phyloP scores from a whole-genome alignment of 1,140 invertebrate genomes.

The Manduca sexta region DNA sequence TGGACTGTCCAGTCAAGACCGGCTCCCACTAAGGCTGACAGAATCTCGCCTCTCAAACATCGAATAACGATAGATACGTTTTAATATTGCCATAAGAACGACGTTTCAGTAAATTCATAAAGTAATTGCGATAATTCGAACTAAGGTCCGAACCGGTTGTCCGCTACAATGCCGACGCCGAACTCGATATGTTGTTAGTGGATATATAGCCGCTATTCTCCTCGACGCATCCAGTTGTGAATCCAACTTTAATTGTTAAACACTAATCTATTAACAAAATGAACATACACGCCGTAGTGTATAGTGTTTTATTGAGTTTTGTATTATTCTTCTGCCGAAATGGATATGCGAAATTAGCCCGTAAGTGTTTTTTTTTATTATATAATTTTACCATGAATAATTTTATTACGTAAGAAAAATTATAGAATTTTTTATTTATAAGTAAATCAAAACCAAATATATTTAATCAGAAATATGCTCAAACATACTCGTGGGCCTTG shows the following conservation, averaged over 20 bases:
- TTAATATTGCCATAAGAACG: too few relatives aligned
- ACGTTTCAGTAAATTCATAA: constrained; percentile 1
- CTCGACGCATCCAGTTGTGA: constrained; percentile 25
- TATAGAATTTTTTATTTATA: constrained; percentile 5
- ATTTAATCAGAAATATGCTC: too few relatives aligned
- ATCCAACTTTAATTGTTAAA: constrained; percentile 29
- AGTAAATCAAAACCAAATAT: too few relatives aligned
- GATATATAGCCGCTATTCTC: constrained; percentile 52
- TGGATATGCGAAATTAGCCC: constrained; percentile 39
- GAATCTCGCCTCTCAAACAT: too few relatives aligned
- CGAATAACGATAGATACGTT: too few relatives aligned
- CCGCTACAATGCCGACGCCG: constrained; percentile 35
- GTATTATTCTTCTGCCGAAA: constrained; percentile 24
- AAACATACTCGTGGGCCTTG: too few relatives aligned
- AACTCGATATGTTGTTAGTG: constrained; percentile 35
- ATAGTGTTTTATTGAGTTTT: constrained; percentile 25
- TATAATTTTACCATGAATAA: too few relatives aligned
- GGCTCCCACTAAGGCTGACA: too few relatives aligned
- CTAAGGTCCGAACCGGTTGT: constrained; percentile 32
- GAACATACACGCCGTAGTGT: constrained; percentile 23
- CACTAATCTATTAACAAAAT: constrained; percentile 22
- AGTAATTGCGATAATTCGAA: constrained; percentile 9
- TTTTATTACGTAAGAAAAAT: too few relatives aligned
- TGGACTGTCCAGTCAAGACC: too few relatives aligned
- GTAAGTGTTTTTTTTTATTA: constrained; percentile 30